phyloP scores from a whole-genome alignment of 1,140 invertebrate genomes.

The Drosophila ficusphila region DNA sequence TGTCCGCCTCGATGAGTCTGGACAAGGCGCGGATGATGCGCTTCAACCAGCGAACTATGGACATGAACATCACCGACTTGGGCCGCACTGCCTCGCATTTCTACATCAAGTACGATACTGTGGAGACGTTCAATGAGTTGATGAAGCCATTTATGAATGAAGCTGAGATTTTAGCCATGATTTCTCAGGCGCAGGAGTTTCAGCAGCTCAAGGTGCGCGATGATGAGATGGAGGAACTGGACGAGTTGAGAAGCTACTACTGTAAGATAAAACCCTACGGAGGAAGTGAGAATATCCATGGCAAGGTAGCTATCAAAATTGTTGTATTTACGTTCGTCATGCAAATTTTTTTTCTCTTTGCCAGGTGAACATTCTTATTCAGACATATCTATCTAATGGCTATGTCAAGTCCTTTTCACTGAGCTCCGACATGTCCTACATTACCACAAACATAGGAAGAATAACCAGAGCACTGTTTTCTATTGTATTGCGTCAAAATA shows the following conservation, averaged over 20 bases:
- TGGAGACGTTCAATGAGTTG: slow-evolving; percentile 95
- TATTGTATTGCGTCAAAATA: slow-evolving; percentile 94
- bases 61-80: slow-evolving; percentile 93
- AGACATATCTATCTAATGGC: slow-evolving; percentile 94
- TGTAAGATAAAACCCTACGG: slow-evolving; percentile 92
- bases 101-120: slow-evolving; percentile 98
- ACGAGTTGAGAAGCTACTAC: slow-evolving; percentile 88
- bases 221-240: slow-evolving; percentile 96
- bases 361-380: slow-evolving; percentile 94
- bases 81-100: slow-evolving; percentile 98
- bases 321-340: too few species aligned
- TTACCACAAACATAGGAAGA: slow-evolving; percentile 96
- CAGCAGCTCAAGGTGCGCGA: slow-evolving; percentile 98
- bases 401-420: slow-evolving; percentile 94
- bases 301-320: slow-evolving; percentile 89
- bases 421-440: slow-evolving; percentile 96
- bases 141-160: slow-evolving; percentile 93
- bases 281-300: slow-evolving; percentile 94
- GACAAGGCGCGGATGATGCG: slow-evolving; percentile 98
- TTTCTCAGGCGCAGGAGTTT: slow-evolving; percentile 97
- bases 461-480: slow-evolving; percentile 97
- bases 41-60: slow-evolving; percentile 93
- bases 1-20: slow-evolving; percentile 90
- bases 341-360: background rate
- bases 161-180: slow-evolving; percentile 93